Percentiles rank a stretch among this genome's conserved stretches.
phyloP scores from a whole-genome alignment of 2,113 vertebrate species.

The Trichechus manatus region DNA sequence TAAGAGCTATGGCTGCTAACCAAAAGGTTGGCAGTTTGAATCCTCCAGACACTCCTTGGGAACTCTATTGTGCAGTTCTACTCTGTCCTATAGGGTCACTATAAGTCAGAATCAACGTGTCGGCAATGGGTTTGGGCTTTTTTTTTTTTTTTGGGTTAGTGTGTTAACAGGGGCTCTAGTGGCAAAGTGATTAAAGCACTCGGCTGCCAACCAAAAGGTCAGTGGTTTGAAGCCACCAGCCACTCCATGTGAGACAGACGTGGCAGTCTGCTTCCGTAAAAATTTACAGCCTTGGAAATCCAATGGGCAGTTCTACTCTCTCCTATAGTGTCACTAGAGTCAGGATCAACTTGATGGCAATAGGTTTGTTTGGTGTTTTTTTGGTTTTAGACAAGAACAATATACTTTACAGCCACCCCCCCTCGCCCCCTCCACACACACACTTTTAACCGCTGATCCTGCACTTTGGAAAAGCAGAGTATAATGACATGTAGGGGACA shows the following conservation, averaged over 20 bases:
- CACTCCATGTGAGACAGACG: neutral
- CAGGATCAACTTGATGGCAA: neutral
- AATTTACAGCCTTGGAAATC: neutral
- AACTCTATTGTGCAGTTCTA: too few species aligned
- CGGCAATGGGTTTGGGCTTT: too few species aligned
- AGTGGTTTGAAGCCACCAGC: rapidly evolving
- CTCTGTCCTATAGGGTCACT: too few species aligned
- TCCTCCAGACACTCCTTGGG: neutral
- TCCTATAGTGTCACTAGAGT: neutral
- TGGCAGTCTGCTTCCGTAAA: too few species aligned
- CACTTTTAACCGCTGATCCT: neutral
- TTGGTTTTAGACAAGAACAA: neutral
- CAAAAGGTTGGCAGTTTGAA: neutral
- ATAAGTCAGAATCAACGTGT: too few species aligned
- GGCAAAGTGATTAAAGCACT: neutral
- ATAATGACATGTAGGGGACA: conserved; percentile 73
- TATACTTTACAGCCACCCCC: neutral
- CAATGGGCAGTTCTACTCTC: neutral
- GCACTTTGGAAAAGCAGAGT: conserved; percentile 77
- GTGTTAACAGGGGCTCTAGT: too few species aligned
- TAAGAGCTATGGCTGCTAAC: neutral
- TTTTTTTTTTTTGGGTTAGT: neutral
- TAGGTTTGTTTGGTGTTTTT: neutral
- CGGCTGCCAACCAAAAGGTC: neutral
- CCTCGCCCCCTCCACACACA: neutral